These are phyloP conservation scores for Lydus trimaculatus DNA, from an alignment of 2,888 invertebrate species.

Conservation along the genomic window DNA sequence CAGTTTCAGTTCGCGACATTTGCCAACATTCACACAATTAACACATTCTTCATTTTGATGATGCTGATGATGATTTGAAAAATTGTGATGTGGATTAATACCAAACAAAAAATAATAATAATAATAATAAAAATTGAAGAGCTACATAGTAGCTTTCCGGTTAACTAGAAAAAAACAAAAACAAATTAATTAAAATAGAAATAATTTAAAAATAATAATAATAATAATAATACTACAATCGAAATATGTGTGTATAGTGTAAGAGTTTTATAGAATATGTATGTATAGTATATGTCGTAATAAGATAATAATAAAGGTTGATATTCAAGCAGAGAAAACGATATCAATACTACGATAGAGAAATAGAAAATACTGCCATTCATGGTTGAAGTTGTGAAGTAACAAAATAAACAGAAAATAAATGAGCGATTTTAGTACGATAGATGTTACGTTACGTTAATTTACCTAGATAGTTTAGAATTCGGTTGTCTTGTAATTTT, in stretches of 20 bases:
- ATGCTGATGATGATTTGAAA: neutral
- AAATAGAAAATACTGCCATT: slow-evolving; percentile 5
- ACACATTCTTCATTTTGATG: neutral
- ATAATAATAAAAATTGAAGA: too few relatives aligned
- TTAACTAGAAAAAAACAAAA: neutral
- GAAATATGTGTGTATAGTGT: neutral
- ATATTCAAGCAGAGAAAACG: neutral
- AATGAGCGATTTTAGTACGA: slow-evolving; percentile 2
- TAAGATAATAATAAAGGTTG: neutral
- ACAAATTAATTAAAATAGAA: neutral
- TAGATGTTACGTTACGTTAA: slow-evolving; percentile 1
- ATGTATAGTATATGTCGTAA: neutral
- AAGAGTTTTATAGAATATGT: neutral
- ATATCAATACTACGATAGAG: neutral
- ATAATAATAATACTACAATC: neutral
- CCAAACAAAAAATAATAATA: too few relatives aligned
- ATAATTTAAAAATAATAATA: neutral
- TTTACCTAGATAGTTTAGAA: neutral
- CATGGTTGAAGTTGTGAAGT: neutral
- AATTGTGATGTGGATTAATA: neutral
- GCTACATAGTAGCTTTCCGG: slow-evolving; percentile 1
- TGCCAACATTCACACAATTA: slow-evolving; percentile 6
- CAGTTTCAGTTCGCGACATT: slow-evolving; percentile 2
- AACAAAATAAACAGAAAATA: neutral
- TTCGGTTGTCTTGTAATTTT: too few relatives aligned